These are phyloP conservation scores for Gouania willdenowi DNA, from an alignment of 2,797 vertebrate genomes.

Conservation along the genomic window DNA sequence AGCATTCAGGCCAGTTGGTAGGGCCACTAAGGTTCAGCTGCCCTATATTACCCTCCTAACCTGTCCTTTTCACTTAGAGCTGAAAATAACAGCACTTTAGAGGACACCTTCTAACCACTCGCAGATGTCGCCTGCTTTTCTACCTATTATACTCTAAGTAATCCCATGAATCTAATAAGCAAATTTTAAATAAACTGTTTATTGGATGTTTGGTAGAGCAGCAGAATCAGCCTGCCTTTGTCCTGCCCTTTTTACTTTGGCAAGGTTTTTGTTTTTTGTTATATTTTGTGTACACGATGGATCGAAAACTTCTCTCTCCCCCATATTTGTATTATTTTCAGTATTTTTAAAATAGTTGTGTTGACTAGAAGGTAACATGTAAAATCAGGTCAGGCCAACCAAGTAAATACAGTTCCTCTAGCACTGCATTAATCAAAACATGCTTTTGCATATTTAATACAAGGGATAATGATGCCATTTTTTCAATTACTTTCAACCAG, in stretches of 20 bases:
- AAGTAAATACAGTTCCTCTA: too few relatives aligned
- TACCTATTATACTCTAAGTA: constrained; percentile 23
- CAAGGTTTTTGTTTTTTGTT: too few relatives aligned
- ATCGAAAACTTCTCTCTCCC: too few relatives aligned
- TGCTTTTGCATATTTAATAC: too few relatives aligned
- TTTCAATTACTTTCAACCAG: too few relatives aligned
- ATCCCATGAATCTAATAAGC: constrained; percentile 11
- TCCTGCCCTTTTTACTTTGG: background rate
- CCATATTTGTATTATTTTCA: too few relatives aligned
- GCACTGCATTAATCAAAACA: too few relatives aligned
- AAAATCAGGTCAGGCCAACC: too few relatives aligned
- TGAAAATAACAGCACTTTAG: constrained; percentile 43
- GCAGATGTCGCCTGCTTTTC: constrained; percentile 55
- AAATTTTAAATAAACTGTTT: constrained; percentile 2
- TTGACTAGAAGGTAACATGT: too few relatives aligned
- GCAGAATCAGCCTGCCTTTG: constrained; percentile 17
- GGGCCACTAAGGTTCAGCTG: constrained; percentile 44
- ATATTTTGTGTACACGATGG: too few relatives aligned
- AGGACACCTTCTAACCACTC: constrained; percentile 43
- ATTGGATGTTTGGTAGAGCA: constrained; percentile 7
- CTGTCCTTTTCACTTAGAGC: constrained; percentile 32
- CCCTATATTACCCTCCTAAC: constrained; percentile 42
- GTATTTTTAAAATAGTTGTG: too few relatives aligned
- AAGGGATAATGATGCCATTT: too few relatives aligned
- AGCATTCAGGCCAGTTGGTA: constrained; percentile 62